Conservation (phyloP, 2,888 invertebrate species). For the Leistus spinibarbis region DNA sequence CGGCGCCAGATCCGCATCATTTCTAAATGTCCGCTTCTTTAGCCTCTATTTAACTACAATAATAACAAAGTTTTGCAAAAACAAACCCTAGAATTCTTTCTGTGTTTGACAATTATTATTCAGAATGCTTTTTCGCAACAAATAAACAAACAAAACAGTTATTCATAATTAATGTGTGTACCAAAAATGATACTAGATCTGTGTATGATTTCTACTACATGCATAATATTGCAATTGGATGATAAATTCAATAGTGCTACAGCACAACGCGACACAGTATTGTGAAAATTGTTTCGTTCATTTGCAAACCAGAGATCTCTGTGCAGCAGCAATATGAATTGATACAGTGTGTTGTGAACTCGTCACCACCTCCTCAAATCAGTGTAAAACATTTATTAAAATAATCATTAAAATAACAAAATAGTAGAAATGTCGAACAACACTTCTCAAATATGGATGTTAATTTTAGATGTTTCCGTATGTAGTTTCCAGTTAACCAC, state of each 20-base stretch:
- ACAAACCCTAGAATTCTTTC: conserved; percentile 51
- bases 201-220: conserved; percentile 8
- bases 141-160: conserved; percentile 43
- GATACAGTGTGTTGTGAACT: conserved; percentile 54
- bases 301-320: conserved; percentile 34
- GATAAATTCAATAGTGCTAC: conserved; percentile 32
- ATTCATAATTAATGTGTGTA: conserved; percentile 29
- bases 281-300: conserved; percentile 29
- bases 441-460: conserved; percentile 30
- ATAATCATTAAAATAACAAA: conserved; percentile 43
- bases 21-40: conserved; percentile 55
- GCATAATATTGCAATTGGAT: conserved; percentile 3
- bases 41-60: conserved; percentile 44
- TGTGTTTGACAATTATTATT: conserved; percentile 47
- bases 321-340: conserved; percentile 58
- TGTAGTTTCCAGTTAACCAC: conserved; percentile 25
- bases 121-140: conserved; percentile 48
- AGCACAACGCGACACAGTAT: conserved; percentile 31
- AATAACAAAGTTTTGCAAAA: conserved; percentile 48
- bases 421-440: conserved; percentile 3
- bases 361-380: conserved; percentile 48
- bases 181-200: conserved; percentile 17
- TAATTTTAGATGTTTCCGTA: conserved; percentile 41
- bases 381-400: conserved; percentile 33
- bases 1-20: conserved; percentile 43